phyloP scores from a whole-genome alignment of 2,797 vertebrate genomes.

The Platyrinchus mystaceus region DNA sequence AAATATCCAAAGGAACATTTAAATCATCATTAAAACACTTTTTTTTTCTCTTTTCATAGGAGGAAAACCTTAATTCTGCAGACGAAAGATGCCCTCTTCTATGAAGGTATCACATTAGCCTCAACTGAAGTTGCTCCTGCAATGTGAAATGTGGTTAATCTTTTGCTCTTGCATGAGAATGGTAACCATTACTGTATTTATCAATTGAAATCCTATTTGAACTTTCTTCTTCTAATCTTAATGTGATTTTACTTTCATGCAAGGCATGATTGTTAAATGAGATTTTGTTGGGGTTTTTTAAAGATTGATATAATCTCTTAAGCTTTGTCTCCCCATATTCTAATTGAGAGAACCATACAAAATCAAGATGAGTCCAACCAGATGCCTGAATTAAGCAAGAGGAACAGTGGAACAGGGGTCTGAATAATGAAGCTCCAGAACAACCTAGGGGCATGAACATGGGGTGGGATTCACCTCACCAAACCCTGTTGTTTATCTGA shows the following conservation, averaged over 20 bases:
- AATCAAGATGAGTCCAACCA: not conserved
- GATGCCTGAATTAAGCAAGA: not conserved
- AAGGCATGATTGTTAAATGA: not conserved
- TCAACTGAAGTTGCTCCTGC: not conserved
- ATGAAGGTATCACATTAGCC: not conserved
- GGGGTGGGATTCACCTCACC: not conserved
- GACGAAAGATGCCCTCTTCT: not conserved
- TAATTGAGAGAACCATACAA: not conserved
- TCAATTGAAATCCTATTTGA: not conserved
- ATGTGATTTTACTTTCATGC: not conserved
- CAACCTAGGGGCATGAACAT: rapidly evolving
- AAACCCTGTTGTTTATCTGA: not conserved
- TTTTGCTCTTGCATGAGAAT: not conserved
- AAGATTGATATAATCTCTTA: not conserved
- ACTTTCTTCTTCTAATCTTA: not conserved
- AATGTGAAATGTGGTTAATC: not conserved
- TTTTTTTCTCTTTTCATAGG: not conserved
- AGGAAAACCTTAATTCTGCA: not conserved
- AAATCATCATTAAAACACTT: not conserved
- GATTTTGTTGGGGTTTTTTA: not conserved
- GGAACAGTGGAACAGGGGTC: not conserved
- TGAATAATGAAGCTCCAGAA: not conserved
- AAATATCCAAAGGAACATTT: not conserved
- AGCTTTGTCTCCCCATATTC: not conserved
- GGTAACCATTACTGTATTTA: not conserved